phyloP scores from a whole-genome alignment of 2,113 vertebrate genomes.

The Pavo muticus region DNA sequence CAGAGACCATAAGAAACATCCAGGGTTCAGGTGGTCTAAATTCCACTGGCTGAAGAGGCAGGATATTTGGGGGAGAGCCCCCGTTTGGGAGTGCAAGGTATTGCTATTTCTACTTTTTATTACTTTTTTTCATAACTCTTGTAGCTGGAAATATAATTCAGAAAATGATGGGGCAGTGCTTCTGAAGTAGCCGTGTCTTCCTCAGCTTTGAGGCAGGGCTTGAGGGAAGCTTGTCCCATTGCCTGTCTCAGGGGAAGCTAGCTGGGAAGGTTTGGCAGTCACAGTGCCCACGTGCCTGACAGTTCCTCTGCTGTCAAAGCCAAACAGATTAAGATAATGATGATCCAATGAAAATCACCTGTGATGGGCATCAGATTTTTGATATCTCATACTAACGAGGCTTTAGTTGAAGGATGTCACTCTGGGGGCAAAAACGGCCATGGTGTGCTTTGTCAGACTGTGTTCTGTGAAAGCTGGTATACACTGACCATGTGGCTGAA shows the following conservation, averaged over 20 bases:
- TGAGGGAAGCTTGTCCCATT: neutral
- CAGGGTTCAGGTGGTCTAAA: neutral
- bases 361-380: neutral
- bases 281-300: neutral
- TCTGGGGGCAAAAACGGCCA: neutral
- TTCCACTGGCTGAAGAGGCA: neutral
- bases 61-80: neutral
- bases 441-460: neutral
- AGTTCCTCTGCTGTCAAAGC: neutral
- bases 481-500: neutral
- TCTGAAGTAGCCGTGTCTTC: neutral
- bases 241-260: neutral
- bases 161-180: neutral
- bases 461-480: neutral
- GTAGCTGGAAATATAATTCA: neutral
- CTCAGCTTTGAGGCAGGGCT: neutral
- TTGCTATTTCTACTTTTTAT: neutral
- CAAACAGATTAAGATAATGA: neutral
- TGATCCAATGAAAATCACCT: neutral
- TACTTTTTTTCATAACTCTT: neutral
- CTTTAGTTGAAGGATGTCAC: neutral
- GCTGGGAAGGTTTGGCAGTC: neutral
- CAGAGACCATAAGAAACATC: neutral
- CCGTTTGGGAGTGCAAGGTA: neutral
- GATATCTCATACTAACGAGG: neutral